Evolutionary conservation across 2,888 invertebrate genomes (phyloP), one percentile per base, ranked within the genome.

Genomic region (Cephus pulcher): DNA sequence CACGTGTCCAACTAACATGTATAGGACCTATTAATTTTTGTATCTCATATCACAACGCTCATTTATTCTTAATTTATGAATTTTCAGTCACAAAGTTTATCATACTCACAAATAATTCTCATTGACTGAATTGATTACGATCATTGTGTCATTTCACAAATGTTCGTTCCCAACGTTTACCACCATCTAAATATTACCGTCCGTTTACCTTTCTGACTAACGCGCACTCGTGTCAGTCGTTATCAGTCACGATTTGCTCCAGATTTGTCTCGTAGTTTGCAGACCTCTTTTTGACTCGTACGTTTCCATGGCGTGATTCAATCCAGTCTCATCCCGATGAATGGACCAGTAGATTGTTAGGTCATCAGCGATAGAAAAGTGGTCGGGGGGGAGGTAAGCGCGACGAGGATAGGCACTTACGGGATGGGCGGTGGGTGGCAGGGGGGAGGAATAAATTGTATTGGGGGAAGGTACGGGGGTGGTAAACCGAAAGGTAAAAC

Each of bases 291-390:
- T 71, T 30, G 75, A 73, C 77, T 80, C 80, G 81, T 75, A 80
- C 75, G 74, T 81, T 82, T 82, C 76, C 81, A 81, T 80, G 74
- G 82, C 83, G 79, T 84, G 81, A 84, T 82, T 80, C 80, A 84
- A 85, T 83, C 82, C 79, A 79, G 76, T 75, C 76, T 80, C 76
- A 82, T 82, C 79, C 76, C 76, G 78, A 78, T 81, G 80, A 82
- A 82, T 82, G 79, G 79, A 77, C 70, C 68, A 68, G 77, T 79
- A 82, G 83, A 84, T 84, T 84, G 84, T 77, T 81, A 80, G 82
- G 78, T 79, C 71, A 83, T 83, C 83, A 82, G 76, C 80, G 80
- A 70, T 80, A 80, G 81, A 78, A 80, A 80, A 23, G 34, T 74
- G 80, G 77, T 68, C 80, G 74, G 76, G 78, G 78, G 69, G 76